Conservation (phyloP, 2,797 vertebrate genomes). For the Cuculus canorus region DNA sequence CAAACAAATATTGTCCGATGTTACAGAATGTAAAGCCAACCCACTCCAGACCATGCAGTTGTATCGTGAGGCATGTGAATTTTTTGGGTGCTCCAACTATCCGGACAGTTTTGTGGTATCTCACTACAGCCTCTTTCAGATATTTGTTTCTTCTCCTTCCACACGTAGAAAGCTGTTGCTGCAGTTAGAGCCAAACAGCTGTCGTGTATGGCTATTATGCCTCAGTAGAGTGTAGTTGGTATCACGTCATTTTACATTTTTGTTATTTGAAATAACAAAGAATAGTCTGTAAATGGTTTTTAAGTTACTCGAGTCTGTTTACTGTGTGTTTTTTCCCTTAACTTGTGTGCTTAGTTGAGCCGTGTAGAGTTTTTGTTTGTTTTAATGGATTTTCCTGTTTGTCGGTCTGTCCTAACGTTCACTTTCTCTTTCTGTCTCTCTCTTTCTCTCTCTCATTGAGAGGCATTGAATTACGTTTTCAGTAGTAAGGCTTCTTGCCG, state of each 20-base stretch:
- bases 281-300: constrained; percentile 68
- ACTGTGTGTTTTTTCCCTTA: constrained; percentile 40
- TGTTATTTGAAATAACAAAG: constrained; percentile 69
- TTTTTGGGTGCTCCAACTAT: constrained; percentile 66
- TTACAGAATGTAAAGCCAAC: constrained; percentile 61
- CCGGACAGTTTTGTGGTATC: constrained; percentile 16
- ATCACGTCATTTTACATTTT: constrained; percentile 51
- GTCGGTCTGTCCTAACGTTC: constrained; percentile 37
- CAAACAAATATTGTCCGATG: background rate
- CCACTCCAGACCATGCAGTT: constrained; percentile 74
- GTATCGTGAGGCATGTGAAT: constrained; percentile 57
- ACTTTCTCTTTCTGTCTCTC: constrained; percentile 64
- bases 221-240: constrained; percentile 41
- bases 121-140: constrained; percentile 47
- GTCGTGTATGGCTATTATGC: constrained; percentile 22
- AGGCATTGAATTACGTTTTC: constrained; percentile 83
- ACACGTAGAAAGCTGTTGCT: constrained; percentile 53
- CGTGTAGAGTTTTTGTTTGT: constrained; percentile 66
- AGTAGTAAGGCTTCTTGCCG: constrained; percentile 85
- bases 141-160: constrained; percentile 9
- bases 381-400: constrained; percentile 40
- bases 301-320: constrained; percentile 58
- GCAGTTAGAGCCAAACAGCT: constrained; percentile 36
- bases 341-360: constrained; percentile 54
- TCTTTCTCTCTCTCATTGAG: constrained; percentile 80